Base-by-base conservation (phyloP, 2,888 invertebrate species). In the Syrista parreyssii region DNA sequence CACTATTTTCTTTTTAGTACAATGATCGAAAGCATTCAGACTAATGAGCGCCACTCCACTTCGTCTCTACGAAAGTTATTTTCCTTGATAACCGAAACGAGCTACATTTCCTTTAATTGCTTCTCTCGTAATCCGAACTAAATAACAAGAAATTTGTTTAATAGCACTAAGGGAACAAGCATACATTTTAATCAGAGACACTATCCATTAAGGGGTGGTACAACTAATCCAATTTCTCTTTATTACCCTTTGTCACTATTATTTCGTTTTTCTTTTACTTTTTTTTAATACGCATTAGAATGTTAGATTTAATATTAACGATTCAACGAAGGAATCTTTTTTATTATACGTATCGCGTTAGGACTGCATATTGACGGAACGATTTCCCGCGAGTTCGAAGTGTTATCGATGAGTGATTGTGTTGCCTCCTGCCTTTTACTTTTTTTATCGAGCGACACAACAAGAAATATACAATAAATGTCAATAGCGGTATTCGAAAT, bases 141-240 rank as follows among this genome's bases (percentile, higher is more conserved):
- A 55, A 30, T 31, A 73, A 35, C 31, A 32, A 33, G 34, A 76
- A 34, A 78, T 77, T 69, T 73, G 15, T 68, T 31, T 78, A 80
- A 79, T 81, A 78, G 79, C 79, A 78, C 82, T 80, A 82, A 78
- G 80, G 73, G 75, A 78, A 77, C 80, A 81, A 80, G 80, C 79
- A 76, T 80, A 79, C 81, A 77, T 80, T 82, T 78, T 78, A 86
- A 85, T 83, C 81, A 80, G 81, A 85, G 76, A 68, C 55, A 23
- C 55, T 55, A 23, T 55, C 23, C 55, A 55, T 23, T 23, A 23
- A 23, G 55, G 55, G 55, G 23, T 15, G 23, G 9, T 55, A 55
- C 9, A 55, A 55, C 23, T 23, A 55, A 55, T 76, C 55, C 76
- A 76, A 74, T 81, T 79, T 55, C 55, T 32, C 68, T 75, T 72